These are phyloP conservation scores for Fopius arisanus DNA, from an alignment of 1,140 invertebrate species.

Conservation along the genomic window DNA sequence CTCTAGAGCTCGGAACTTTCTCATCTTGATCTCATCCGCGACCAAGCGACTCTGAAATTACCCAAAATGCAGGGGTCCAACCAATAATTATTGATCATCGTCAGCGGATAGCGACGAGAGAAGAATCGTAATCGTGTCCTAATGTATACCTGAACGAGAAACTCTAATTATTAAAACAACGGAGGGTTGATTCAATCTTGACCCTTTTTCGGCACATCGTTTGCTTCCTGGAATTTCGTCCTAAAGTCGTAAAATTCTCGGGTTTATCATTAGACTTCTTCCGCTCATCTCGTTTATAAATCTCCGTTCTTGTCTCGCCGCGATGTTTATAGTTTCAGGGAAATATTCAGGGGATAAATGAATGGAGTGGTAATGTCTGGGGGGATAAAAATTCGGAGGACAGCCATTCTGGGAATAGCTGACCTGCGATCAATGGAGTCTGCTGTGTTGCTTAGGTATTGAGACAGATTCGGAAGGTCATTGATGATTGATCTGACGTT, in stretches of 20 bases:
- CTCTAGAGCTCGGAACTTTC: not conserved
- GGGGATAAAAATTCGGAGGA: not conserved
- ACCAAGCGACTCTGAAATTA: not conserved
- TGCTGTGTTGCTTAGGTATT: not conserved
- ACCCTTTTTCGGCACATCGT: not conserved
- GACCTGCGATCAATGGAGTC: conserved; percentile 24
- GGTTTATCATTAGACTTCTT: conserved; percentile 40
- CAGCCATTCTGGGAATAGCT: conserved; percentile 18
- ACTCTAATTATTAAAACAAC: not conserved
- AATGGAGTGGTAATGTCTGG: not conserved
- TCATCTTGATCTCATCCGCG: conserved; percentile 4
- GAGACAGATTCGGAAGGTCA: not conserved
- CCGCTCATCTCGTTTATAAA: conserved; percentile 14
- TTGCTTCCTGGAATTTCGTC: not conserved
- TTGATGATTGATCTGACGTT: not conserved
- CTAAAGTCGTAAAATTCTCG: not conserved
- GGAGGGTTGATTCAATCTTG: conserved; percentile 19
- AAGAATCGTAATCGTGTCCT: conserved; percentile 25
- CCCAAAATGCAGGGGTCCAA: conserved; percentile 8
- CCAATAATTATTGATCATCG: conserved; percentile 38
- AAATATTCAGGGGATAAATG: not conserved
- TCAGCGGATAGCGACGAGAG: not conserved
- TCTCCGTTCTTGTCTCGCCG: not conserved
- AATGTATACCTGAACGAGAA: conserved; percentile 21
- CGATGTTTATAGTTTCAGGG: not conserved